Conservation (phyloP, 2,113 vertebrate species). For the Procavia capensis region DNA sequence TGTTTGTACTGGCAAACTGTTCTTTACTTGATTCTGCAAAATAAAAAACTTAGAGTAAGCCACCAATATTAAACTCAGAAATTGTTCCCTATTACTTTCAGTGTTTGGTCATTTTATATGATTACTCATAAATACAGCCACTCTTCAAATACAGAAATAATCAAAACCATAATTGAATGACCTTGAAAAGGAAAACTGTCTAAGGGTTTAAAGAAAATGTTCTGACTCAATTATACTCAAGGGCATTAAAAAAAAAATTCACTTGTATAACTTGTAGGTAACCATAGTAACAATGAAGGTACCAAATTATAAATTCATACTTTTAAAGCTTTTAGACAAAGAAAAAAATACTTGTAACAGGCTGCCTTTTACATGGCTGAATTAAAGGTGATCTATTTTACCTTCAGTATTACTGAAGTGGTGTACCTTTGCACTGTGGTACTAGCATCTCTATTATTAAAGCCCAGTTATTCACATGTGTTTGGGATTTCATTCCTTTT, state of each 20-base stretch:
- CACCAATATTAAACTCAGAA: slow-evolving; percentile 75
- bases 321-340: slow-evolving; percentile 72
- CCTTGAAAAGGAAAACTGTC: slow-evolving; percentile 75
- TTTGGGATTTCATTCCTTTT: not conserved
- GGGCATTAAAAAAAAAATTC: slow-evolving; percentile 75
- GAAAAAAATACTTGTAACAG: slow-evolving; percentile 54
- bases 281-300: slow-evolving; percentile 75
- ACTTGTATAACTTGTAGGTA: slow-evolving; percentile 70
- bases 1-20: slow-evolving; percentile 97
- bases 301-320: slow-evolving; percentile 65
- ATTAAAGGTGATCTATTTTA: slow-evolving; percentile 16
- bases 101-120: slow-evolving; percentile 66
- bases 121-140: slow-evolving; percentile 75
- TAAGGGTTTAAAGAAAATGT: slow-evolving; percentile 70
- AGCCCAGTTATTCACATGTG: not conserved
- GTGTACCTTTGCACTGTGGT: not conserved
- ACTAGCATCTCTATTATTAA: not conserved
- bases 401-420: slow-evolving; percentile 18
- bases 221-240: slow-evolving; percentile 67
- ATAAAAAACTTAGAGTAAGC: slow-evolving; percentile 62
- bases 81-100: slow-evolving; percentile 66
- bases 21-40: slow-evolving; percentile 97
- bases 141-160: slow-evolving; percentile 74
- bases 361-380: slow-evolving; percentile 50
- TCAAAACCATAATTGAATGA: slow-evolving; percentile 34